Evolutionary conservation across 2,113 vertebrate species (phyloP).

Genomic region (Pygoscelis antarcticus): DNA sequence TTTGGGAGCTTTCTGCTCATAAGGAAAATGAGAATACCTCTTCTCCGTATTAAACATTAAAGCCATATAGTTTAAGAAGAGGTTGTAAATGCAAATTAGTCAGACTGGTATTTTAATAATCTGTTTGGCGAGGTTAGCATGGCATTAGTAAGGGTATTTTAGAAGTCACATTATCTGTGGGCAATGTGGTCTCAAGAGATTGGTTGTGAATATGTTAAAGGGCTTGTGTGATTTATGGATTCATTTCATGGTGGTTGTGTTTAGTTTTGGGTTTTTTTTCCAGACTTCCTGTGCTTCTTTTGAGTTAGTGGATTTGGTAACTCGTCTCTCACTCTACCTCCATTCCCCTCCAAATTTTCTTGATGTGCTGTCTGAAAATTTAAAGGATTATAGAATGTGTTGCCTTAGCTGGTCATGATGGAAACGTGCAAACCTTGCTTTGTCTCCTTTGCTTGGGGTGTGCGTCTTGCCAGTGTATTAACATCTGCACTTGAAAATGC

Average conservation of each 20-base stretch:
- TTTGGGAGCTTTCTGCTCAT: not conserved
- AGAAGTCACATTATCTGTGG: not conserved
- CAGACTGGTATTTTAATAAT: constrained; percentile 17
- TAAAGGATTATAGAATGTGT: not conserved
- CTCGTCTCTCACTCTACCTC: not conserved
- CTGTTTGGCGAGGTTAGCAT: constrained; percentile 17
- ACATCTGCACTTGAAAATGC: not conserved
- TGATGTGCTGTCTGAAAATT: not conserved
- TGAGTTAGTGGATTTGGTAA: constrained; percentile 34
- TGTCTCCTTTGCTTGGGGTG: not conserved
- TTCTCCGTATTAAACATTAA: not conserved
- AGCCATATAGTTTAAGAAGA: not conserved
- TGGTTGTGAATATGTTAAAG: not conserved
- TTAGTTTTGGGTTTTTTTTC: not conserved
- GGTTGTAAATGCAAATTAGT: constrained; percentile 21
- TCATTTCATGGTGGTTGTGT: constrained; percentile 3
- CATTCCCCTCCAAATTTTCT: not conserved
- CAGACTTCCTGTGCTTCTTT: constrained; percentile 22
- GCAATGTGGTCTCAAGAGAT: constrained; percentile 29
- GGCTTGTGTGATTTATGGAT: constrained; percentile 34
- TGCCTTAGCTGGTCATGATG: not conserved
- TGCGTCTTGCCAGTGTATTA: constrained; percentile 8
- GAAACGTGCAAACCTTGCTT: not conserved
- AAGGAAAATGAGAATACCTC: not conserved
- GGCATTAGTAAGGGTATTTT: not conserved